Conservation (phyloP, 1,140 invertebrate genomes). For the Stegodyphus mimosarum region DNA sequence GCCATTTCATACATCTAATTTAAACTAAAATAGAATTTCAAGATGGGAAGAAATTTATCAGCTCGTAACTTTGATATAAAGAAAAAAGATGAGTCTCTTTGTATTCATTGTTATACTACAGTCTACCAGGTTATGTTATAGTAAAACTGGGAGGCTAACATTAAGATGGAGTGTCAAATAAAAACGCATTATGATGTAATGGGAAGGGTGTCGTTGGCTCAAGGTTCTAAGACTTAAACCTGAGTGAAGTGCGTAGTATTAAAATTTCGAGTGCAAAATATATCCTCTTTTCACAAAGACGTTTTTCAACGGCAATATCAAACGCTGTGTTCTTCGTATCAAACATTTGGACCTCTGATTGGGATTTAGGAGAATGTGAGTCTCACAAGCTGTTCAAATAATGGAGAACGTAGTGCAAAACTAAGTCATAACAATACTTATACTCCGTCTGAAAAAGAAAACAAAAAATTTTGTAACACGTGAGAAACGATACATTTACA, state of each 20-base stretch:
- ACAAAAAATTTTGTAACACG: background rate
- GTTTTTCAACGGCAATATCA: background rate
- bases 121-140: too few relatives aligned
- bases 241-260: constrained; percentile 23
- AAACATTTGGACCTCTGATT: constrained; percentile 42
- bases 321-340: constrained; percentile 13
- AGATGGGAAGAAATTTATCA: too few relatives aligned
- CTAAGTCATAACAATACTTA: constrained; percentile 96
- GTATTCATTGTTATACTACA: too few relatives aligned
- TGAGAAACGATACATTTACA: too few relatives aligned
- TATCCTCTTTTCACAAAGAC: constrained; percentile 3
- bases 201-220: constrained; percentile 19
- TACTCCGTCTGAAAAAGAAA: constrained; percentile 83
- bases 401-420: constrained; percentile 92
- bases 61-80: too few relatives aligned
- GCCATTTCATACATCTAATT: too few relatives aligned
- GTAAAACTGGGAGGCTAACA: too few relatives aligned
- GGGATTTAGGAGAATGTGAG: background rate
- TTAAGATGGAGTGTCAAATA: too few relatives aligned
- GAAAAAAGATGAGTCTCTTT: too few relatives aligned
- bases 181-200: background rate
- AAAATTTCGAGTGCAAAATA: constrained; percentile 54
- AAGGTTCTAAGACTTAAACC: too few relatives aligned
- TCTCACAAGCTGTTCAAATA: constrained; percentile 73
- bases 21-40: too few relatives aligned